phyloP scores from a whole-genome alignment of 2,113 vertebrate genomes.

The Cinclus cinclus region DNA sequence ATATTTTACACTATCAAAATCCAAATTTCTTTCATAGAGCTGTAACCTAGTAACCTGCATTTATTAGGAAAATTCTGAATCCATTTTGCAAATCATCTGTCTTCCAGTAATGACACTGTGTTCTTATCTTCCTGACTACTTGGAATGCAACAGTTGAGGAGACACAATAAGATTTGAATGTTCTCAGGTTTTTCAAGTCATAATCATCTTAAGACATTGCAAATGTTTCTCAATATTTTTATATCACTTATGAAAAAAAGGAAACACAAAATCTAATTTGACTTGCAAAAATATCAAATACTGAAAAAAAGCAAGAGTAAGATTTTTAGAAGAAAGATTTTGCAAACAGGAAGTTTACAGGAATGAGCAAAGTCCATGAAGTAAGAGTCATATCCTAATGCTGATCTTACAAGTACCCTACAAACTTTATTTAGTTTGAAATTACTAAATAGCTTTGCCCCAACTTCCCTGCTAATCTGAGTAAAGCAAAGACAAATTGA shows the following conservation, averaged over 20 bases:
- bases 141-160: neutral
- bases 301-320: neutral
- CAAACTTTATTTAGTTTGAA: neutral
- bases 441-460: neutral
- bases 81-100: neutral
- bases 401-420: neutral
- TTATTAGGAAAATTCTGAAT: neutral
- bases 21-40: neutral
- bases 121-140: neutral
- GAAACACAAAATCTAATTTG: neutral
- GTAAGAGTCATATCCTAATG: neutral
- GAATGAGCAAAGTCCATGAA: neutral
- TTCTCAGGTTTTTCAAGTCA: neutral
- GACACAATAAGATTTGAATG: neutral
- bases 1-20: neutral
- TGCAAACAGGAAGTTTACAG: neutral
- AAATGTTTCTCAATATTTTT: neutral
- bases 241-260: neutral
- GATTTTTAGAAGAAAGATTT: neutral
- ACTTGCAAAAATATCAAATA: neutral
- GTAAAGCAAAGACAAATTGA: neutral
- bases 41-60: neutral
- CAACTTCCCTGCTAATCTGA: neutral
- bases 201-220: neutral
- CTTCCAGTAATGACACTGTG: neutral